A percentile compares a stretch with the other conserved stretches of the same genome.
Evolutionary conservation across 2,113 vertebrate genomes (phyloP).

Genomic region (Dicrurus megarhynchus): DNA sequence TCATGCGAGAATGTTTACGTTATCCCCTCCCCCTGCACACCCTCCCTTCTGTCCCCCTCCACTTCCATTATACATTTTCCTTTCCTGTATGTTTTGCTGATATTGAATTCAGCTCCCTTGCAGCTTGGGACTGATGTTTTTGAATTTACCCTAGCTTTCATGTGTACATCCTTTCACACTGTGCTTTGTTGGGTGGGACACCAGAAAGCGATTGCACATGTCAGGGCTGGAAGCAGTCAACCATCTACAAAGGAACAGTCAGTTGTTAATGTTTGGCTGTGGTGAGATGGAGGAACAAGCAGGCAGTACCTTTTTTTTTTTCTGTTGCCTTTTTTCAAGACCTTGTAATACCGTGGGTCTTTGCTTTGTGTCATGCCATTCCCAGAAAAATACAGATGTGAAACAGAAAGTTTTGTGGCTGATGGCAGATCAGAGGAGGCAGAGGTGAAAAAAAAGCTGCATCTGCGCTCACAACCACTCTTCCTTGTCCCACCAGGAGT

Average conservation of each 20-base stretch:
- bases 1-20: neutral
- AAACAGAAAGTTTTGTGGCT: neutral
- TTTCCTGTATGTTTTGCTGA: slow-evolving; percentile 37
- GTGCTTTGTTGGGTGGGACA: slow-evolving; percentile 21
- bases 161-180: slow-evolving; percentile 63
- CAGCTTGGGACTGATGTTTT: slow-evolving; percentile 8
- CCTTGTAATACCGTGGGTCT: neutral
- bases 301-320: neutral
- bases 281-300: slow-evolving; percentile 13
- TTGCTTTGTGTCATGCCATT: slow-evolving; percentile 17
- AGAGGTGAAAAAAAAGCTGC: slow-evolving; percentile 8
- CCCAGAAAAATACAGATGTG: slow-evolving; percentile 27
- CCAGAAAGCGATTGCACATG: slow-evolving; percentile 7
- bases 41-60: neutral
- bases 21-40: neutral
- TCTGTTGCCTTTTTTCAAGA: neutral
- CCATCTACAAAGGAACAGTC: slow-evolving; percentile 29
- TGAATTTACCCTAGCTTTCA: slow-evolving; percentile 24
- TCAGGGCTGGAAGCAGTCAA: slow-evolving; percentile 50
- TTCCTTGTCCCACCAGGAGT: neutral
- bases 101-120: slow-evolving; percentile 2
- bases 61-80: slow-evolving; percentile 2
- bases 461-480: accelerated
- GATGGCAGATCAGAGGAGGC: neutral
- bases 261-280: slow-evolving; percentile 16